Evolutionary conservation across 2,888 invertebrate species (phyloP), one percentile per base, ranked within the genome.

Genomic region (Acleris cristana): DNA sequence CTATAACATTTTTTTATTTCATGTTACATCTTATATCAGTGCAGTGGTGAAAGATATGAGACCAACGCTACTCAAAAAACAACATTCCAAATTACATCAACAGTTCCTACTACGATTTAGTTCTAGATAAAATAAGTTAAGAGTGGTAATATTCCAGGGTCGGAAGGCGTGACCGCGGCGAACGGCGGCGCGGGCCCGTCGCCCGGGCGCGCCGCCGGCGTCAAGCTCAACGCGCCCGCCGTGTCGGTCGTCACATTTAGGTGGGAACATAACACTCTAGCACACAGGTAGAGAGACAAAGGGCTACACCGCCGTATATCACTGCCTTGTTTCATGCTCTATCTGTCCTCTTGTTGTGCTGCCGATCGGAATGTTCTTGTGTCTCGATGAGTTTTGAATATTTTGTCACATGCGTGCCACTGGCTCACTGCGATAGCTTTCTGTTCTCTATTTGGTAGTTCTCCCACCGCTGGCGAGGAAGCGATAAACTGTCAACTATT

Each of bases 201-300:
- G 23, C 90, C 92, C 65, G 89, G 84, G 18, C 87, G 92, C 74
- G 85, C 88, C 76, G 92, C 92, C 74, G 91, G 90, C 84, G 92
- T 93, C 55, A 91, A 91, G 72, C 88, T 93, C 40, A 90, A 91
- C 86, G 94, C 96, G 83, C 96, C 97, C 78, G 96, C 97, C 79
- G 96, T 97, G 87, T 97, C 96, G 89, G 96, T 97, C 89, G 97
- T 97, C 93, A 97, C 97, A 93, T 97, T 97, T 96, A 97, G 97
- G 97, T 97, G 96, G 96, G 96, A 95, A 94, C 93, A 93, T 93
- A 94, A 93, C 94, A 91, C 88, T 83, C 79, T 85, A 87, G 88
- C 90, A 88, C 93, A 89, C 94, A 94, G 94, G 94, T 94, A 95
- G 95, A 95, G 94, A 94, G 93, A 93, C 93, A 92, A 89, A 93